These are phyloP conservation scores for Manis javanica DNA, from an alignment of 2,797 vertebrate genomes.

Conservation along the genomic window DNA sequence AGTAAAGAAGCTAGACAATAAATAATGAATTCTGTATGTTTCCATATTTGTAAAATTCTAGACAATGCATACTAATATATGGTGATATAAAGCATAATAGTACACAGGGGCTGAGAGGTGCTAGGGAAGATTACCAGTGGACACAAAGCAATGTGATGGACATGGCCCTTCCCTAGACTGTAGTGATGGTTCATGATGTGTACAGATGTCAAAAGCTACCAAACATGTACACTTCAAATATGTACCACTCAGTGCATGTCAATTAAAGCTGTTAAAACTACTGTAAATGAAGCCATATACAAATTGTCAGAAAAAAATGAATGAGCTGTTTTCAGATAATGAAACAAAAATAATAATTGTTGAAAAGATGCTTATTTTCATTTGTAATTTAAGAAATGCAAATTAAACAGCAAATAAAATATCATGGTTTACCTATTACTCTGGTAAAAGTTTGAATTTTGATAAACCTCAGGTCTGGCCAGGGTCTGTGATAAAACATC, in stretches of 20 bases:
- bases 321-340: not conserved
- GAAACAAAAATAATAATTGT: not conserved
- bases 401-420: not conserved
- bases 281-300: not conserved
- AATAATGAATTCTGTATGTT: not conserved
- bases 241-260: not conserved
- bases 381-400: not conserved
- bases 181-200: too few relatives aligned
- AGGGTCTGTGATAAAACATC: not conserved
- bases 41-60: not conserved
- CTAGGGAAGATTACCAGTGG: not conserved
- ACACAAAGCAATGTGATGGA: not conserved
- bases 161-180: not conserved
- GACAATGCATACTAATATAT: not conserved
- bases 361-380: not conserved
- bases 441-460: conserved; percentile 3
- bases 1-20: not conserved
- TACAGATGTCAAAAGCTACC: not conserved
- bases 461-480: not conserved
- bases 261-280: not conserved
- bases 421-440: not conserved
- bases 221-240: not conserved
- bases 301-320: conserved; percentile 29
- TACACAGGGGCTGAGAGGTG: not conserved
- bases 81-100: not conserved